Evolutionary conservation across 2,888 invertebrate genomes (phyloP), one percentile per base, ranked within the genome.

Genomic region (Calephelis perditalis): DNA sequence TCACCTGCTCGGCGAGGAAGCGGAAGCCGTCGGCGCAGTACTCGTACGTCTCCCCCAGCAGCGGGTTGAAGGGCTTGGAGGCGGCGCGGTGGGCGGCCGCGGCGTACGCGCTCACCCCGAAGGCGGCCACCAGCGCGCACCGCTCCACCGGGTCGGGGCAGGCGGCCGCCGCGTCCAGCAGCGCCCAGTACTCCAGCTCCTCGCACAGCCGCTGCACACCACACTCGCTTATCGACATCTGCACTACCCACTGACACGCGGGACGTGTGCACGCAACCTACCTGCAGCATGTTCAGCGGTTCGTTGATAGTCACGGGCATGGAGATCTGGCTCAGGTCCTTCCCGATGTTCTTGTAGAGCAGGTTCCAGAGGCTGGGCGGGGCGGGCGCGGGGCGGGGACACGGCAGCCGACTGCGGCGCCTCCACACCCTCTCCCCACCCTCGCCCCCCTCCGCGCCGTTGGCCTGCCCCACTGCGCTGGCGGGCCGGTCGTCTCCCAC

Each of bases 271-370:
- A n/a, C 12, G 35, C n/a, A 3, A 62, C 63, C 63, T 47, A 94
- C 94, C 92, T 95, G 96, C 60, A 96, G 85, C 91, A 95, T 95
- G 74, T 95, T 95, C 0, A 96, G 88, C 0, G 96, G 96, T 80
- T 96, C 96, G 77, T 96, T 96, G 67, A 96, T 91, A 3, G 95
- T 95, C 54, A 96, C 96, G 0, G 96, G 96, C 96, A 96, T 96
- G 64, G 96, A 96, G 56, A 97, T 94, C 83, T 96, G 96, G 15
- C 95, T 95, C 63, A 96, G 86, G 81, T 96, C 96, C 83, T 96
- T 96, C 68, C 96, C 96, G 60, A 96, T 96, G 79, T 96, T 96
- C 83, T 94, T 94, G 76, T 94, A 94, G 4, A 95, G 86, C 62
- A 95, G 89, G 84, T 95, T 95, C 94, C 96, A 96, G n/a, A 95